Percentiles rank a stretch among this genome's conserved stretches.
These are phyloP conservation scores for Azemiops feae DNA, from an alignment of 2,113 vertebrate genomes.

Conservation along the genomic window DNA sequence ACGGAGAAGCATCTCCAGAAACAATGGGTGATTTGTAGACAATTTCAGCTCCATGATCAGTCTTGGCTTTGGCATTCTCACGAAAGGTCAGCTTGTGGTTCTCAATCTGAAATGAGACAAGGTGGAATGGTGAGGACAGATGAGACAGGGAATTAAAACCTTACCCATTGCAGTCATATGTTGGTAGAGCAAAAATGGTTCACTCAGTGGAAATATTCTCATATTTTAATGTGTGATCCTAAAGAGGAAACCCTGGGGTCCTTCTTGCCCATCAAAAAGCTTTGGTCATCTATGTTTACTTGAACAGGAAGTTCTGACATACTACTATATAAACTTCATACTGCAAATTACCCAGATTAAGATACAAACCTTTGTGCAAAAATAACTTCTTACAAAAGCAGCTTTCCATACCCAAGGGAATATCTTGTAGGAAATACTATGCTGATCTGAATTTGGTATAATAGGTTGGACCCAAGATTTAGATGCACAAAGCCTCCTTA, in stretches of 20 bases:
- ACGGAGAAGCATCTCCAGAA: slow-evolving; percentile 88
- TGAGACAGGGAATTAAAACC: neutral
- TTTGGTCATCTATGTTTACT: neutral
- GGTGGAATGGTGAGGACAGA: neutral
- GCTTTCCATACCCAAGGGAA: neutral
- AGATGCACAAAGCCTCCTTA: neutral
- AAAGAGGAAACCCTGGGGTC: neutral
- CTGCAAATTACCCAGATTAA: neutral
- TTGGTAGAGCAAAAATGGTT: neutral
- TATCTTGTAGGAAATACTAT: neutral
- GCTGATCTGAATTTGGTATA: neutral
- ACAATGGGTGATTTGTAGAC: slow-evolving; percentile 82
- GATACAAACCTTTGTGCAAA: neutral
- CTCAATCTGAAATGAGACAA: slow-evolving; percentile 79
- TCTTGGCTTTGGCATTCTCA: slow-evolving; percentile 94
- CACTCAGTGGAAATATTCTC: neutral
- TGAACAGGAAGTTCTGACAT: neutral
- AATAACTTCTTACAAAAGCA: neutral
- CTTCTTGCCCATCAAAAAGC: neutral
- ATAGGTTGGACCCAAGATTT: neutral
- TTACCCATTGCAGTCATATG: rapidly evolving
- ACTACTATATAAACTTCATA: neutral
- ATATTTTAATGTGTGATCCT: neutral
- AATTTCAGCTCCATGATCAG: slow-evolving; percentile 97
- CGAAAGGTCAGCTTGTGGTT: slow-evolving; percentile 95